Base-by-base conservation (phyloP, 1,140 invertebrate species). In the Aphaenogaster floridana region DNA sequence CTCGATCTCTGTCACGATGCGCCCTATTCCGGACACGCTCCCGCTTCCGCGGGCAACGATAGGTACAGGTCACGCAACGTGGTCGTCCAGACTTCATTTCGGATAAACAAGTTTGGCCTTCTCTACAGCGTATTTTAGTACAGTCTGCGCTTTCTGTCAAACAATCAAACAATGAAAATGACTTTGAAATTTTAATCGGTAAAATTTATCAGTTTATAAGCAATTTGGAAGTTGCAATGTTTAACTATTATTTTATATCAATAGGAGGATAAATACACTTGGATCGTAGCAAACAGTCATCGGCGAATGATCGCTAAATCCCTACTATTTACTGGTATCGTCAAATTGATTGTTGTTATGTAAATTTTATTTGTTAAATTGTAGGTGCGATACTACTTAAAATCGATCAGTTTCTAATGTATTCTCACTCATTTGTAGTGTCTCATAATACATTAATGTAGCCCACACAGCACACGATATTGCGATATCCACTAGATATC, bases 11-110 rank as follows among this genome's bases (percentile, higher is more conserved):
- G 93, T 96, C 92, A 91, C 95, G 91, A 90, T 96, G 90, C 21
- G 89, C 94, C 78, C 94, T 95, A 74, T 94, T 95, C 91, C 90
- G 93, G 39, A 92, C 89, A 48, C 90, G 93, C 68, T 94, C 95
- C 79, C 94, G 94, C 85, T 93, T 95, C 91, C 95, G 88, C 57
- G 96, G 95, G 92, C 97, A 97, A 34, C 96, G 95, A 85, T 95
- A 95, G 85, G 96, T 96, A 93, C 98, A 98, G 86, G 97, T 97
- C 63, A 98, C 97, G 95, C 98, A 98, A 52, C 97, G 95, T 1
- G 98, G 98, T 89, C 96, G 96, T 13, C 97, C 97, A 6, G 96
- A 97, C 61, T 95, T 95, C 74, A 97, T 96, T 92, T 98, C 97
- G 66, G 96, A 96, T 90, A 98, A 96, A 95, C 98, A 99, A 13